A percentile compares a stretch with the other conserved stretches of the same genome.
These are phyloP conservation scores for Pseudois nayaur DNA, from an alignment of 2,113 vertebrate species.

Conservation along the genomic window DNA sequence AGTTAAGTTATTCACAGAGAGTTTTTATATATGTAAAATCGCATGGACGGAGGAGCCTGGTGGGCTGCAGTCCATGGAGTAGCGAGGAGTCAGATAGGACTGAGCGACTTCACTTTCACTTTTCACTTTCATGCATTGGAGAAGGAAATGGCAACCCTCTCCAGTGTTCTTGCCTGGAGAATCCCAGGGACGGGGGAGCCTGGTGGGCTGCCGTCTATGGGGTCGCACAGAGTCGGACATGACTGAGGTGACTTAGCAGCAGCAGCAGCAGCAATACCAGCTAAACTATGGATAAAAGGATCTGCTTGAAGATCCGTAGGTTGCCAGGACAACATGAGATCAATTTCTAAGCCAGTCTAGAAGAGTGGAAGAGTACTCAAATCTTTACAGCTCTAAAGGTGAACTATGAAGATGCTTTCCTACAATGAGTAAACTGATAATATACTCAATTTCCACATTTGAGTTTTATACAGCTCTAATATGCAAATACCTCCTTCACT, in stretches of 20 bases:
- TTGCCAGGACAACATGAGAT: not conserved
- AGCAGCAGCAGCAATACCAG: not conserved
- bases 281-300: not conserved
- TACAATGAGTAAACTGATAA: not conserved
- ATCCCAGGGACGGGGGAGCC: too few relatives aligned
- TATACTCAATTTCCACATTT: not conserved
- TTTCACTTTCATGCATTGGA: too few relatives aligned
- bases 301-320: not conserved
- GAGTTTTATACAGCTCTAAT: not conserved
- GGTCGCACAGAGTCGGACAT: too few relatives aligned
- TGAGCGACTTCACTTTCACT: too few relatives aligned
- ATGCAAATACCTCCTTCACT: not conserved
- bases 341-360: not conserved
- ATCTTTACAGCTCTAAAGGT: not conserved
- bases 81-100: fast-evolving
- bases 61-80: too few relatives aligned
- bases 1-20: not conserved
- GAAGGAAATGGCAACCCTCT: too few relatives aligned
- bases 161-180: too few relatives aligned
- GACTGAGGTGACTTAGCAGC: too few relatives aligned
- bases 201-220: too few relatives aligned
- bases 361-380: not conserved
- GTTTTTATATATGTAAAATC: not conserved
- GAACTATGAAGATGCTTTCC: not conserved
- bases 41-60: too few relatives aligned